Base-by-base conservation (phyloP, 2,113 vertebrate genomes). In the Myotis brandtii region DNA sequence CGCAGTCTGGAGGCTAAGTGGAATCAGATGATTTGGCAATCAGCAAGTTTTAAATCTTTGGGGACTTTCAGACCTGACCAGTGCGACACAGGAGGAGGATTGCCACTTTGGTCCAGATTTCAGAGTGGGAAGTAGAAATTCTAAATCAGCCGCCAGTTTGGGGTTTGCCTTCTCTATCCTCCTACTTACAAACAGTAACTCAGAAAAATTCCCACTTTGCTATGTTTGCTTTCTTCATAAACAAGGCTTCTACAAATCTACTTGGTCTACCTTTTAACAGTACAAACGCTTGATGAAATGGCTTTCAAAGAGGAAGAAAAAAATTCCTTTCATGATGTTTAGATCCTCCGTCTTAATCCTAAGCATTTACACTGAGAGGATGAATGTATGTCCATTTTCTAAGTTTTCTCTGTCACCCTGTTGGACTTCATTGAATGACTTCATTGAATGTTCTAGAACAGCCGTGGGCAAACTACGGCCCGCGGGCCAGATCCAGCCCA, bases 381-480 rank as follows among this genome's bases (percentile, higher is more conserved):
- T 90, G 83, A 92, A 89, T 81, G 12, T 67, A 40, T 92, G 80
- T 84, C 75, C 66, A 70, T 75, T 86, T 97, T 94, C 56, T 86
- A 87, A 91, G 89, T 95, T 89, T 93, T 54, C 66, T 40, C 59
- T 80, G 11, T 56, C 67, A 32, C 75, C 40, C 43, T 52, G 5
- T 73, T 92, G 50, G 80, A 84, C 96, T 92, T 95, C 90, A 89
- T 11, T 89, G 46, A 86, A 87, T 91, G 86, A 62, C 72, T 89
- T 16, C 32, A 81, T 80, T 46, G 46, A 46, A 91, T 64, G 20
- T n/a, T 91, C 32, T 75, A 34, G 82, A 92, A 85, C 23, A 37
- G 37, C 2, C 2, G 37, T 37, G 37, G 37, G 37, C 37, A 37
- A 37, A 37, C n/a, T n/a, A n/a, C n/a, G n/a, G n/a, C n/a, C n/a